Evolutionary conservation across 2,797 vertebrate genomes (phyloP).

Genomic region (Macrochelys suwanniensis): DNA sequence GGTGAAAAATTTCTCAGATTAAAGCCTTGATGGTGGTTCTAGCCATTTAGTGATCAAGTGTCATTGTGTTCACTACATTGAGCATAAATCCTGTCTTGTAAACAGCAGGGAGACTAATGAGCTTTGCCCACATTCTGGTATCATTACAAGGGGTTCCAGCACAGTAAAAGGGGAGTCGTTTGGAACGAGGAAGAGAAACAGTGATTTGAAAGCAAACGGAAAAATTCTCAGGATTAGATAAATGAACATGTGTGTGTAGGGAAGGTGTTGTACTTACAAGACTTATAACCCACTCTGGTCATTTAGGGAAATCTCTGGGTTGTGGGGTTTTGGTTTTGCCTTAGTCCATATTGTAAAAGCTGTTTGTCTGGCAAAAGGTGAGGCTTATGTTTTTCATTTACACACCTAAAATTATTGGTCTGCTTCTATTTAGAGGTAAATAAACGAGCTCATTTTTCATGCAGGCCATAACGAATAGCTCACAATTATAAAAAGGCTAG

Average conservation of each 20-base stretch:
- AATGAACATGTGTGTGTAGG: not conserved
- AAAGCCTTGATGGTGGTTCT: conserved; percentile 73
- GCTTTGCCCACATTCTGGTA: conserved; percentile 73
- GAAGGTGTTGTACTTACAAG: conserved; percentile 18
- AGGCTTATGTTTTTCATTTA: conserved; percentile 62
- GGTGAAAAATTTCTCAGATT: conserved; percentile 81
- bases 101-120: conserved; percentile 80
- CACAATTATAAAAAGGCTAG: conserved; percentile 30
- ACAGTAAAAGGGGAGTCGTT: conserved; percentile 65
- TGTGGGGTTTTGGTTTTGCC: conserved; percentile 24
- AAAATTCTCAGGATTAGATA: not conserved
- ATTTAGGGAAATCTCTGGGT: conserved; percentile 19
- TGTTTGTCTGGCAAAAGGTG: conserved; percentile 47
- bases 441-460: conserved; percentile 60
- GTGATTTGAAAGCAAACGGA: conserved; percentile 15
- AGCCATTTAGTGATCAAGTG: conserved; percentile 79
- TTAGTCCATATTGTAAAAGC: conserved; percentile 20
- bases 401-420: conserved; percentile 38
- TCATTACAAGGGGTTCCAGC: conserved; percentile 72
- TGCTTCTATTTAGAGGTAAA: conserved; percentile 62
- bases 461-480: conserved; percentile 34
- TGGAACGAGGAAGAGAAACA: conserved; percentile 39
- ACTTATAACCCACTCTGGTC: not conserved
- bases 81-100: conserved; percentile 82
- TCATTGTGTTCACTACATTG: conserved; percentile 81